Evolutionary conservation across 1,140 invertebrate species (phyloP), one percentile per base, ranked within the genome.

Genomic region (Drosophila orena): DNA sequence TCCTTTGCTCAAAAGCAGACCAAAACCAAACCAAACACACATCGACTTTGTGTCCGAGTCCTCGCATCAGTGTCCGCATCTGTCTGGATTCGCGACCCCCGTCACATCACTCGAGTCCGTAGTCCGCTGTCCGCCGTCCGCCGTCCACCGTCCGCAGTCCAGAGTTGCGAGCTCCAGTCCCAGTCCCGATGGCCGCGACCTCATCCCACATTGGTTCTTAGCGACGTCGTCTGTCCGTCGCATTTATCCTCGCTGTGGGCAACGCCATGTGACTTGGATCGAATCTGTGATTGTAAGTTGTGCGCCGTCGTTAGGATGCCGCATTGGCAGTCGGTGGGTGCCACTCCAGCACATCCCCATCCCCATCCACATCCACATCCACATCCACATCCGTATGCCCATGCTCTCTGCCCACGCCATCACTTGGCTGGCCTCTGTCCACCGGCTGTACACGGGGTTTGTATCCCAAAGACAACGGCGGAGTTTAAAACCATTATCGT

Each of bases 11-110:
- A 35, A 50, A 68, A 68, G 64, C 64, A 68, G 64, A 68, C 64
- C 64, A 68, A 68, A 68, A 66, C 59, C 74, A 68, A 68, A 66
- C 59, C 74, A 86, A 86, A 86, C 73, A 81, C 62, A 70, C 81
- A 74, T 66, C 65, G 59, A 84, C 81, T 77, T 79, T 79, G 72
- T 78, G 61, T 68, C 72, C 62, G 66, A 72, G 65, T 73, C 53
- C 78, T 81, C 59, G 62, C 72, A 58, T 62, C 76, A 71, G 62
- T 46, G 61, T 76, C 47, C 72, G 57, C 60, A 76, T 84, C 71
- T 76, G 76, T 83, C 68, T 81, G 65, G 54, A 61, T 56, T 66
- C 58, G 68, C 61, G 54, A 50, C 64, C 64, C 54, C 34, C 60
- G 37, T 49, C 56, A 56, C 55, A 69, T 74, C 72, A 71, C 59